phyloP scores from a whole-genome alignment of 2,113 vertebrate genomes.

The Pycnonotus jocosus region DNA sequence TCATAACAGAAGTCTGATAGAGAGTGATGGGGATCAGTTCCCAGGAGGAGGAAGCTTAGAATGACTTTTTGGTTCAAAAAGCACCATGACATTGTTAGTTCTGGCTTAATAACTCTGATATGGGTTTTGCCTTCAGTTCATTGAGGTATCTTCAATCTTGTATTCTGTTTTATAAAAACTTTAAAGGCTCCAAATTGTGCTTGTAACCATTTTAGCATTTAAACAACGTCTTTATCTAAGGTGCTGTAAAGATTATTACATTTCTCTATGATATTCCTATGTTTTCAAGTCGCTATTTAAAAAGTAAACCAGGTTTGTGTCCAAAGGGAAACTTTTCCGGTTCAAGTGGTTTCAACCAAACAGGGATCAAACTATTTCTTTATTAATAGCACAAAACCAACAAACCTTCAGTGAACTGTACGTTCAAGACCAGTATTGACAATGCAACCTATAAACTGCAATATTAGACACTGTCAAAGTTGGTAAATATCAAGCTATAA shows the following conservation, averaged over 20 bases:
- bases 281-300: not conserved
- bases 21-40: slow-evolving; percentile 27
- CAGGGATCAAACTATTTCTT: not conserved
- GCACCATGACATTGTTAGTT: not conserved
- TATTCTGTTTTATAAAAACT: not conserved
- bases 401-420: not conserved
- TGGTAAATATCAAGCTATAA: not conserved
- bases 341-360: not conserved
- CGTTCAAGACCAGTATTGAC: not conserved
- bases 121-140: not conserved
- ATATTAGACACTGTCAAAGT: not conserved
- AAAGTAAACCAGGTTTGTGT: not conserved
- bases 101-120: slow-evolving; percentile 12
- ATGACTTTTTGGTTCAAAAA: slow-evolving; percentile 21
- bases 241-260: not conserved
- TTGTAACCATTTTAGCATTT: not conserved
- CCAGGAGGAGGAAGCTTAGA: slow-evolving; percentile 13
- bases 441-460: not conserved
- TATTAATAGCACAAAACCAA: not conserved
- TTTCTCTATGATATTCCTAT: not conserved
- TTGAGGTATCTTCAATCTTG: not conserved
- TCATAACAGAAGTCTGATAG: slow-evolving; percentile 9
- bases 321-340: not conserved
- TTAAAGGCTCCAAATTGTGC: not conserved
- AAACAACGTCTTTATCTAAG: not conserved